Conservation (phyloP, 2,113 vertebrate genomes). For the Brachionichthys hirsutus region DNA sequence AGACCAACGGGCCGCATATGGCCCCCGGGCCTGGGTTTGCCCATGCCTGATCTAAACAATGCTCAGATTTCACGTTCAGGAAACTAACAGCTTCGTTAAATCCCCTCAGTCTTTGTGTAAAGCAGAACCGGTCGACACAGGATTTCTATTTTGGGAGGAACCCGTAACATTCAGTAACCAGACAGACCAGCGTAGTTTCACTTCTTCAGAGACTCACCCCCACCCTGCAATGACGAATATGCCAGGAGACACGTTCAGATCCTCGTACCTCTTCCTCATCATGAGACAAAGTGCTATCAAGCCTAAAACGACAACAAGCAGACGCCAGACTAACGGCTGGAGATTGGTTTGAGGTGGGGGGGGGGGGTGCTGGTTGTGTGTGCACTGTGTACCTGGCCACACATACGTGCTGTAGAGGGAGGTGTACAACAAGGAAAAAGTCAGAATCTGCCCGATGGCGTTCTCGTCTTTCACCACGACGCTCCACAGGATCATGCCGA, state of each 20-base stretch:
- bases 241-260: slow-evolving; percentile 79
- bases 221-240: slow-evolving; percentile 87
- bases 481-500: slow-evolving; percentile 94
- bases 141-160: background rate
- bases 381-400: slow-evolving; percentile 86
- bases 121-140: background rate
- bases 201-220: slow-evolving; percentile 84
- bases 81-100: background rate
- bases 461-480: slow-evolving; percentile 82
- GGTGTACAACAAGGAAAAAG: slow-evolving; percentile 87
- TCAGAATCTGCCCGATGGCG: slow-evolving; percentile 83
- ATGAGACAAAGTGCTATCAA: slow-evolving; percentile 90
- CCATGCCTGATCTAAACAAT: background rate
- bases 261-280: slow-evolving; percentile 82
- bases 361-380: background rate
- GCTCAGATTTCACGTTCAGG: background rate
- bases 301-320: slow-evolving; percentile 71
- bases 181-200: slow-evolving; percentile 11
- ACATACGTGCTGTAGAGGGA: slow-evolving; percentile 91
- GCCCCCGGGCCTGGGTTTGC: no score
- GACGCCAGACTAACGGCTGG: background rate
- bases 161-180: no score
- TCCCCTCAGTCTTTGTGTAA: no score
- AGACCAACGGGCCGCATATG: no score
- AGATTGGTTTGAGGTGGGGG: background rate